Base-by-base conservation (phyloP, 30 jellyfish, hydroid and myxozoan species). In the Sanderia malayensis region DNA sequence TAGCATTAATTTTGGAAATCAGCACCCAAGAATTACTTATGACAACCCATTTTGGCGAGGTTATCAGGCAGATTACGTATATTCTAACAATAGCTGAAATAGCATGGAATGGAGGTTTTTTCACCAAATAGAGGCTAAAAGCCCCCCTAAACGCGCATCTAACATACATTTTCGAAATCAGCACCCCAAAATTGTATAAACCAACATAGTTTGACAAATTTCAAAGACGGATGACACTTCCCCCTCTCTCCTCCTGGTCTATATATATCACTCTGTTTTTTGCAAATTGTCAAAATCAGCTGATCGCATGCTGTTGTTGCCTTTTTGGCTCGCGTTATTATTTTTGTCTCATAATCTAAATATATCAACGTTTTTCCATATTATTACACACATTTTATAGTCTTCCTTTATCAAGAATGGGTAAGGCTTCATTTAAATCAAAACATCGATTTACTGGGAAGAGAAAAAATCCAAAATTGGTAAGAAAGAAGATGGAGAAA, bases 11-110 rank as follows among this genome's bases (percentile, higher is more conserved):
- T 37, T 37, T 37, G 52, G 52, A 37, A 37, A 37, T 37, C 52
- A 37, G 52, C 52, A 37, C 52, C 52, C 52, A 37, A 37, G 52
- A 37, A 37, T 37, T 37, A 37, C 52, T 37, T 37, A 37, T 37
- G 52, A 37, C 52, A 37, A 37, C 52, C 52, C 52, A 37, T 37
- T 37, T 37, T 37, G 52, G 52, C 52, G 52, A 37, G 52, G 52
- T 37, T 37, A 37, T 37, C 52, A 37, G 52, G 52, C 52, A 37
- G 52, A 37, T 37, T 4, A 37, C 52, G 52, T 37, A 37, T 37
- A 37, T 37, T 37, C 52, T 37, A 37, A 37, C 52, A 37, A 37
- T 37, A 37, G 52, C 52, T 6, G 52, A 37, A 37, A 37, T 37
- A 13, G 52, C 52, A 37, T 37, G 13, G 52, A 37, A 37, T 37